Conservation (phyloP, 1,140 invertebrate species). For the Drosophila carrolli region DNA sequence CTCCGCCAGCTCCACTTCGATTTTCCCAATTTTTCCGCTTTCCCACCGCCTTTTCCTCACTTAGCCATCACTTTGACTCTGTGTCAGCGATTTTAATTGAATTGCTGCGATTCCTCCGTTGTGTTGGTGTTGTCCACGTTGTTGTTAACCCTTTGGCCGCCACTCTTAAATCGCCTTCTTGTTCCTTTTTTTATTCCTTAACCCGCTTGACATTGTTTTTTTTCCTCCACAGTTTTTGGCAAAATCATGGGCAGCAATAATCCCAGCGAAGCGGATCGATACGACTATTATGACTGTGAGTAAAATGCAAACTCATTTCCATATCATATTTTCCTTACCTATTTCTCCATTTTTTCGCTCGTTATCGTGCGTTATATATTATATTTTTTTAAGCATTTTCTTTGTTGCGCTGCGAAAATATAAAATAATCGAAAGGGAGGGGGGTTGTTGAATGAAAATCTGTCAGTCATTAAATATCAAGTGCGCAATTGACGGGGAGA, state of each 20-base stretch:
- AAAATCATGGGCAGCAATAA: conserved; percentile 84
- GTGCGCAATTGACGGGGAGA: conserved; percentile 4
- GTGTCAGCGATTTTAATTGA: conserved; percentile 66
- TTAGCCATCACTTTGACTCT: conserved; percentile 13
- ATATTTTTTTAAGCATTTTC: conserved; percentile 5
- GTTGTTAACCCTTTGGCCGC: conserved; percentile 40
- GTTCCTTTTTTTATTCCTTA: conserved; percentile 4
- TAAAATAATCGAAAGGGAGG: background rate
- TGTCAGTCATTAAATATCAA: conserved; percentile 16
- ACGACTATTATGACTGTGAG: conserved; percentile 83
- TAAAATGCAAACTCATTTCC: conserved; percentile 55
- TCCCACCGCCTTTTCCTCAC: background rate
- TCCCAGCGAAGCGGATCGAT: conserved; percentile 80
- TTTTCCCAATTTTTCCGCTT: background rate
- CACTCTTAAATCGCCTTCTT: conserved; percentile 41
- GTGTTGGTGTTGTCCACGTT: conserved; percentile 28
- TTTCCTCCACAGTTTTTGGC: conserved; percentile 67
- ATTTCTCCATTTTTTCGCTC: conserved; percentile 2
- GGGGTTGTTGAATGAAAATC: background rate
- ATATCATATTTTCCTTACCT: conserved; percentile 30
- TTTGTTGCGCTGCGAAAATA: conserved; percentile 4
- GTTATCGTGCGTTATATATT: background rate
- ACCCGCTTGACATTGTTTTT: background rate
- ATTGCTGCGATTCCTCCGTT: conserved; percentile 50
- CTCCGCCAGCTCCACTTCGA: conserved; percentile 6